Conservation (phyloP, 2,113 vertebrate genomes). For the Numenius arquata region DNA sequence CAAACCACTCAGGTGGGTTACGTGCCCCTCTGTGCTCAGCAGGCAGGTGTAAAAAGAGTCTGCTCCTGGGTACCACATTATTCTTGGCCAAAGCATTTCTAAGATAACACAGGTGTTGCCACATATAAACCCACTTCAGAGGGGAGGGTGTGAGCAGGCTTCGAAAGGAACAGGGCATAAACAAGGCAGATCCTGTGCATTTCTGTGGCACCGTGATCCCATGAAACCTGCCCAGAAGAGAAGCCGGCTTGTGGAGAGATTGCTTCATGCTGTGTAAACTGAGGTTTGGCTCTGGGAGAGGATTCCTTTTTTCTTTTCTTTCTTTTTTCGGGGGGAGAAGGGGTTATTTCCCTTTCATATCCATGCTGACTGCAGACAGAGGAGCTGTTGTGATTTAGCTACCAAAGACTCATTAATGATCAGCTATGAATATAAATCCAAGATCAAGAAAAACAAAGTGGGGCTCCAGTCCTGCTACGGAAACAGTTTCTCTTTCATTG, state of each 20-base stretch:
- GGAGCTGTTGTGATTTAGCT: background rate
- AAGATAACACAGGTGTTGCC: conserved; percentile 24
- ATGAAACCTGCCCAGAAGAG: background rate
- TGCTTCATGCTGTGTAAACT: background rate
- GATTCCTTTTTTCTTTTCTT: background rate
- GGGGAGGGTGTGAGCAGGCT: background rate
- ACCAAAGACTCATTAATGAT: background rate
- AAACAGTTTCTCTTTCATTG: background rate
- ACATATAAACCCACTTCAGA: background rate
- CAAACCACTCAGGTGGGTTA: rapidly evolving
- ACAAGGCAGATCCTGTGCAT: background rate
- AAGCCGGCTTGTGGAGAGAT: background rate
- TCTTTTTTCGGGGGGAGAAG: rapidly evolving
- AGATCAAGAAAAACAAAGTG: background rate
- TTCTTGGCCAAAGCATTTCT: conserved; percentile 15
- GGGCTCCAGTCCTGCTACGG: rapidly evolving
- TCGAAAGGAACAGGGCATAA: background rate
- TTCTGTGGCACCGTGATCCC: background rate
- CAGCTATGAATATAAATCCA: background rate
- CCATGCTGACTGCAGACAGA: background rate
- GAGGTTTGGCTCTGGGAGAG: background rate
- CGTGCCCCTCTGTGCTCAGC: background rate
- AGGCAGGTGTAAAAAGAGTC: background rate
- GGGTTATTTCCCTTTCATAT: background rate
- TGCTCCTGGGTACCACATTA: background rate